Conservation (phyloP, 2,797 vertebrate genomes). For the Alfaro cultratus region DNA sequence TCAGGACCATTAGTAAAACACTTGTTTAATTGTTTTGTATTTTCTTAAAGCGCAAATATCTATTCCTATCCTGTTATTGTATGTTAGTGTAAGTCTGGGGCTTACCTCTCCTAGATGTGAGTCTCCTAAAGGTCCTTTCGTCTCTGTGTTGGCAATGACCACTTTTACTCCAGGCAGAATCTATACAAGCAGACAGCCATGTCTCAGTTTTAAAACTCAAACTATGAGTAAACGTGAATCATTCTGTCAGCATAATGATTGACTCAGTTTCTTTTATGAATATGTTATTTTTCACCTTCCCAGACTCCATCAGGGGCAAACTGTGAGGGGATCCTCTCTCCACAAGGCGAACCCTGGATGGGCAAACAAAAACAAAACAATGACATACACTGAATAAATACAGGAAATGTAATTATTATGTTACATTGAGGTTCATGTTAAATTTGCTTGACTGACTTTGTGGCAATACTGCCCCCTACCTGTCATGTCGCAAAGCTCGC, state of each 20-base stretch:
- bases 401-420: background rate
- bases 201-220: constrained; percentile 1
- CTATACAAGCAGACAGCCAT: constrained; percentile 67
- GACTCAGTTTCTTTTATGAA: background rate
- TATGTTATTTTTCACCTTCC: constrained; percentile 84
- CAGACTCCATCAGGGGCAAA: constrained; percentile 94
- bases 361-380: constrained; percentile 12
- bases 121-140: constrained; percentile 95
- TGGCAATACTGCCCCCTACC: constrained; percentile 71
- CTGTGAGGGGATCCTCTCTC: constrained; percentile 97
- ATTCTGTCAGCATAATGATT: background rate
- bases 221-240: background rate
- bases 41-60: background rate
- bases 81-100: background rate
- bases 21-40: background rate
- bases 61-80: background rate
- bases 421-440: background rate
- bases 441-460: background rate
- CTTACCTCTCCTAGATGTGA: constrained; percentile 94
- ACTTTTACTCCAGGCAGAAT: constrained; percentile 98
- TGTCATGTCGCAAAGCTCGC: constrained; percentile 93
- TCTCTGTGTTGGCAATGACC: constrained; percentile 95
- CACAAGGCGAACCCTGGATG: constrained; percentile 90
- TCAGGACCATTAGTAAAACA: background rate
- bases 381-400: background rate